phyloP scores from a whole-genome alignment of 2,797 vertebrate species.

The Myotis vivesi region DNA sequence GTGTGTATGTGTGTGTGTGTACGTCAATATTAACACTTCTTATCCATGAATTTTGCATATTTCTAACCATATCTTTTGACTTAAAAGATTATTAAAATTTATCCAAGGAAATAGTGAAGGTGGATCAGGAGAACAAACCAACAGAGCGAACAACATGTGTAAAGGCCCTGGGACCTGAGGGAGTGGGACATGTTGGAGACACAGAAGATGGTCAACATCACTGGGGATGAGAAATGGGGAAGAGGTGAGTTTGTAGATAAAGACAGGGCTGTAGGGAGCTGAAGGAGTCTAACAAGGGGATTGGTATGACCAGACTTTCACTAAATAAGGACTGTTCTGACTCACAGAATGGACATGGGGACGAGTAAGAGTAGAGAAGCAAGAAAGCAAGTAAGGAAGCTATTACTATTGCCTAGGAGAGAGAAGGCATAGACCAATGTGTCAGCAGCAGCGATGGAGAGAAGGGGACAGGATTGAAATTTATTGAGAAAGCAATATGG shows the following conservation, averaged over 20 bases:
- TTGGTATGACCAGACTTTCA: background rate
- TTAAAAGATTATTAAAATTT: background rate
- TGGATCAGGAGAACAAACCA: background rate
- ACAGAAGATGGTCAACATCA: background rate
- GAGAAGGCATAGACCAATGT: background rate
- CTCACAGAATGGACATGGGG: background rate
- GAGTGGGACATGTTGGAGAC: background rate
- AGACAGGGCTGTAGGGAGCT: background rate
- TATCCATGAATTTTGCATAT: background rate
- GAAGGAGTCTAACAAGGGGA: background rate
- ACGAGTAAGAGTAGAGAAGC: background rate
- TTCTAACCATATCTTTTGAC: background rate
- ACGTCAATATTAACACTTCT: background rate
- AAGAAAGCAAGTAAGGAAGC: background rate
- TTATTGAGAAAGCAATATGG: background rate
- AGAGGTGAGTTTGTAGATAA: background rate
- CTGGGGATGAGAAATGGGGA: background rate
- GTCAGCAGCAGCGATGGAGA: background rate
- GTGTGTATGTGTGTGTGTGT: too few species aligned
- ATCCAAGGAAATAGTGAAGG: background rate
- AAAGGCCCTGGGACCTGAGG: background rate
- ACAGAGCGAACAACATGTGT: background rate
- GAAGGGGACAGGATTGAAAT: background rate
- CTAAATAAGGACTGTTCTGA: background rate
- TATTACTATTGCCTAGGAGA: background rate